Percentiles rank a stretch among this genome's conserved stretches.
These are phyloP conservation scores for Zoroaster sp. DNA, from an alignment of 53 echinoderm and acorn worm species.

Conservation along the genomic window DNA sequence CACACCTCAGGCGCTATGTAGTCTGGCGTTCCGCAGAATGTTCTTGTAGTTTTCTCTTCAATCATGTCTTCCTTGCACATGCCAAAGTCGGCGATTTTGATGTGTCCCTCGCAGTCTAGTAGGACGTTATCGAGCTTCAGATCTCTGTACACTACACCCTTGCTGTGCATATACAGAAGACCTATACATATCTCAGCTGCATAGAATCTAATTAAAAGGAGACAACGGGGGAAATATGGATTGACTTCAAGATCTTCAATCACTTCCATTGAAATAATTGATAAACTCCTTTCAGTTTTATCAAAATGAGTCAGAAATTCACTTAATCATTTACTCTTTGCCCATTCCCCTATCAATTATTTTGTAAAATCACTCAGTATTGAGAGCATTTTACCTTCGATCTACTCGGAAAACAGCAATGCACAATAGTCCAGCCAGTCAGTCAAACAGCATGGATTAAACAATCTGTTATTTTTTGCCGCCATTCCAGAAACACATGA, in stretches of 20 bases:
- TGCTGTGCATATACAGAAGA: slow-evolving; percentile 91
- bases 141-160: slow-evolving; percentile 94
- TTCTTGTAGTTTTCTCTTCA: slow-evolving; percentile 87
- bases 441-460: too few species aligned
- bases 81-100: slow-evolving; percentile 99
- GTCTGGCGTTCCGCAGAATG: slow-evolving; percentile 99
- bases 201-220: slow-evolving; percentile 73
- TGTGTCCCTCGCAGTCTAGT: slow-evolving; percentile 92
- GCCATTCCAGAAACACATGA: too few species aligned
- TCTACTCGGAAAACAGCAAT: too few species aligned
- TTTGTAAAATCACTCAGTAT: too few species aligned
- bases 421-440: too few species aligned
- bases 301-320: background rate
- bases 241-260: too few species aligned
- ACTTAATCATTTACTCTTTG: background rate
- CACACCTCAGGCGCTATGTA: slow-evolving; percentile 99
- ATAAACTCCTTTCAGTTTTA: too few species aligned
- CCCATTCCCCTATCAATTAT: too few species aligned
- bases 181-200: slow-evolving; percentile 98
- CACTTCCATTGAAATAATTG: too few species aligned
- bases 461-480: too few species aligned
- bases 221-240: too few species aligned
- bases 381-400: too few species aligned
- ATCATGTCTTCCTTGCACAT: slow-evolving; percentile 99
- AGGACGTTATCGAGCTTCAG: slow-evolving; percentile 98